phyloP scores from a whole-genome alignment of 2,888 invertebrate genomes.

The Mesochorus sp. region DNA sequence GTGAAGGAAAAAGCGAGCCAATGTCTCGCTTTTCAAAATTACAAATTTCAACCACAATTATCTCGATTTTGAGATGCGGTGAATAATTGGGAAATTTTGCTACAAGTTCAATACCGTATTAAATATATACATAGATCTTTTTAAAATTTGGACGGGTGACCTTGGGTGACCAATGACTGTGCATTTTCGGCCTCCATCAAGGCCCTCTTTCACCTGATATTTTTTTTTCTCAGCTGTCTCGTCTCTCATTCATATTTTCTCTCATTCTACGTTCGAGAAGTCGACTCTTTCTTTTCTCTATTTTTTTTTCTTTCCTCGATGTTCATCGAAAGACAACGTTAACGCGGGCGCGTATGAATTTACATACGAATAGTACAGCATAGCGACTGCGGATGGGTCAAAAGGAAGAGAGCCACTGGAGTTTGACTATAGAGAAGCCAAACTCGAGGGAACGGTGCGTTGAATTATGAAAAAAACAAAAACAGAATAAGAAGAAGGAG shows the following conservation, averaged over 20 bases:
- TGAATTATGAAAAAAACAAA: constrained; percentile 70
- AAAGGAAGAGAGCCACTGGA: constrained; percentile 4
- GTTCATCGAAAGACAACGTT: constrained; percentile 33
- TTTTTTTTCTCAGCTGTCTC: constrained; percentile 11
- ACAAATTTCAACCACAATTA: too few species aligned
- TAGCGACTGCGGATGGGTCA: background rate
- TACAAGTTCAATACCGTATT: too few species aligned
- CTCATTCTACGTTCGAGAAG: background rate
- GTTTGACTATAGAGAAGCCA: constrained; percentile 10
- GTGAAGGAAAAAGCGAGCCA: background rate
- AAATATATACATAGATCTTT: too few species aligned
- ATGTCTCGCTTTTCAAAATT: background rate
- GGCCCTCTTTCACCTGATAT: background rate
- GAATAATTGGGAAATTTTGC: too few species aligned
- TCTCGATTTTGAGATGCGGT: too few species aligned
- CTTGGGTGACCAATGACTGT: background rate
- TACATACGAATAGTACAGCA: constrained; percentile 72
- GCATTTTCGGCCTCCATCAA: background rate
- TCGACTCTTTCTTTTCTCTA: constrained; percentile 8
- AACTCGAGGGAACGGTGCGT: constrained; percentile 60
- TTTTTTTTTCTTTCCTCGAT: constrained; percentile 12
- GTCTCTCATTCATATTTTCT: background rate
- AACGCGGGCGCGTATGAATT: constrained; percentile 62
- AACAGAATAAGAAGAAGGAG: background rate
- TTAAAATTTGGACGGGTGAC: too few species aligned